Percentiles rank a stretch among this genome's conserved stretches.
Conservation (phyloP, 2,888 invertebrate genomes). For the Palloptera scutellata region DNA sequence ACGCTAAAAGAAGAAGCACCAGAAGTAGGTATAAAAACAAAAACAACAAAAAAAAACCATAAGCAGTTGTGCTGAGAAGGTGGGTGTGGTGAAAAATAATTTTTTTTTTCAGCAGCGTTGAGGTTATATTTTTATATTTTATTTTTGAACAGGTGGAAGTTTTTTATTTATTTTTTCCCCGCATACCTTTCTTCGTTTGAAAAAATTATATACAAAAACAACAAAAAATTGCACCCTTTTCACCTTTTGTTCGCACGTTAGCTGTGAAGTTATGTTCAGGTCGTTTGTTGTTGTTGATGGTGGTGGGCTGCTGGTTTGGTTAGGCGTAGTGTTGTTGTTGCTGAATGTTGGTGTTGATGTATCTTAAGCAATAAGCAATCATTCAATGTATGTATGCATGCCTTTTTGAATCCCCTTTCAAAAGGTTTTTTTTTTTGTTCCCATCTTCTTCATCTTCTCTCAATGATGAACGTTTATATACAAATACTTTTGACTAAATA, state of each 20-base stretch:
- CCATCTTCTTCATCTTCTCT: not conserved
- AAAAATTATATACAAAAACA: not conserved
- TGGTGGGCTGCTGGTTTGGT: not conserved
- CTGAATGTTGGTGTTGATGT: not conserved
- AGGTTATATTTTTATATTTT: not conserved
- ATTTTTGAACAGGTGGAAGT: not conserved
- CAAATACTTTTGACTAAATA: conserved; percentile 21
- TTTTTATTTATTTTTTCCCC: not conserved
- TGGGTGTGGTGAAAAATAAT: not conserved
- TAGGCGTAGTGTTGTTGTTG: not conserved
- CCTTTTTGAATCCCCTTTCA: not conserved
- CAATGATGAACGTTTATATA: not conserved
- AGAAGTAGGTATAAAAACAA: conserved; percentile 10
- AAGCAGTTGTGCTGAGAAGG: not conserved
- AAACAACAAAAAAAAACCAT: not conserved
- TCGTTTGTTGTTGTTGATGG: not conserved
- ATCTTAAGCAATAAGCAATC: conserved; percentile 33
- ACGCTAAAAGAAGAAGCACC: not conserved
- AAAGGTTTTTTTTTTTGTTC: not conserved
- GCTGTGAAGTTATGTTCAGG: not conserved
- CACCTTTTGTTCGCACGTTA: conserved; percentile 11
- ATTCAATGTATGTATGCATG: conserved; percentile 25
- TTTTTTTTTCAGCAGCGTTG: not conserved
- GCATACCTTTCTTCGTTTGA: no score
- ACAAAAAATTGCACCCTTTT: conserved; percentile 7